Percentiles rank a stretch among this genome's conserved stretches.
These are phyloP conservation scores for Pseudobourletiella spinata DNA, from an alignment of 1,140 invertebrate genomes.

Conservation along the genomic window DNA sequence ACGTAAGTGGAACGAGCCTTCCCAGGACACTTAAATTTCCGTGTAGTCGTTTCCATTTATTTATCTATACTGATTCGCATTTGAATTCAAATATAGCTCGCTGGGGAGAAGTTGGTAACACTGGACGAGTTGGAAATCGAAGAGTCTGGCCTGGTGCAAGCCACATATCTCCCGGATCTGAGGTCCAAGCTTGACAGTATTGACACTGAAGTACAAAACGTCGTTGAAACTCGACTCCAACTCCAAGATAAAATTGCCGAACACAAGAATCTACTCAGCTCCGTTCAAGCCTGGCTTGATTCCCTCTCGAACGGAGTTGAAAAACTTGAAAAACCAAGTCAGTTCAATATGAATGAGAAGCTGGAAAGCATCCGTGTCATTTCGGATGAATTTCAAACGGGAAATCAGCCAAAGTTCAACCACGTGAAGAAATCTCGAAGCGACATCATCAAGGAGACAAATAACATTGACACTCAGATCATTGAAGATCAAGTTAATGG, in stretches of 20 bases:
- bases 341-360: slow-evolving; percentile 70
- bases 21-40: too few species aligned
- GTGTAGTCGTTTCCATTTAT: too few species aligned
- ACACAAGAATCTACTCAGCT: slow-evolving; percentile 61
- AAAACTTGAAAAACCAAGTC: slow-evolving; percentile 67
- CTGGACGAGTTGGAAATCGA: slow-evolving; percentile 41
- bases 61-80: not conserved
- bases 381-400: slow-evolving; percentile 55
- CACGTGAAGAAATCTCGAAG: slow-evolving; percentile 43
- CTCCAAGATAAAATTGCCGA: slow-evolving; percentile 67
- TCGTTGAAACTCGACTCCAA: slow-evolving; percentile 60
- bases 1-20: slow-evolving; percentile 10
- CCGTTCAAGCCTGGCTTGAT: slow-evolving; percentile 69
- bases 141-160: slow-evolving; percentile 37
- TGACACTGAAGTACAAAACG: slow-evolving; percentile 39
- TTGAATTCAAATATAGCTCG: too few species aligned
- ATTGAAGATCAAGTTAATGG: slow-evolving; percentile 80
- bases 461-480: slow-evolving; percentile 77
- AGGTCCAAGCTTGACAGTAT: slow-evolving; percentile 59
- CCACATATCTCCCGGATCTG: slow-evolving; percentile 45
- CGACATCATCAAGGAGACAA: slow-evolving; percentile 66
- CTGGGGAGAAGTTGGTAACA: slow-evolving; percentile 53
- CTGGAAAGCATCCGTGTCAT: slow-evolving; percentile 59
- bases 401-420: slow-evolving; percentile 34
- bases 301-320: slow-evolving; percentile 66